A percentile compares a stretch with the other conserved stretches of the same genome.
Conservation (phyloP, 2,113 vertebrate genomes). For the Dicerorhinus sumatrensis region DNA sequence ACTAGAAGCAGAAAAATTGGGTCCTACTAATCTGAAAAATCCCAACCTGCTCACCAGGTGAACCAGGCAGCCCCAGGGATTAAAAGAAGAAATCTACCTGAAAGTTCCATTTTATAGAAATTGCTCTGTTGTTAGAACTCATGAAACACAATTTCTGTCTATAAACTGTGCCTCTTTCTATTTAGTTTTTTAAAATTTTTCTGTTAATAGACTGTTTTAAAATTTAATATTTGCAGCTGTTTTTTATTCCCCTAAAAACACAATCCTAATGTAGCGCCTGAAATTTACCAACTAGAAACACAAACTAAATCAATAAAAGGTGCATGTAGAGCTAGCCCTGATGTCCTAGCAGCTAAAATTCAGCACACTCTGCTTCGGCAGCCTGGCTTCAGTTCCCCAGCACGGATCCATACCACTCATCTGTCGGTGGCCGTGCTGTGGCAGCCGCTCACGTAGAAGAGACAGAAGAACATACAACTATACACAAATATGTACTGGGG, state of each 20-base stretch:
- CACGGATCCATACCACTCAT: too few species aligned
- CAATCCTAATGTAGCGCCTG: not conserved
- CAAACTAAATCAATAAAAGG: not conserved
- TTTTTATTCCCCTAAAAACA: not conserved
- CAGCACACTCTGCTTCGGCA: too few species aligned
- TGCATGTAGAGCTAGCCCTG: too few species aligned
- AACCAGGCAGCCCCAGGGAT: not conserved
- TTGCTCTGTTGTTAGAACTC: not conserved
- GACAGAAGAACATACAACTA: too few species aligned
- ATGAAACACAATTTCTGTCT: not conserved
- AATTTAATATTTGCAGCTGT: not conserved
- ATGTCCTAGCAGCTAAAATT: too few species aligned
- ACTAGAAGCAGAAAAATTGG: not conserved
- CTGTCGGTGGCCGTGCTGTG: too few species aligned
- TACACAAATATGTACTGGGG: too few species aligned
- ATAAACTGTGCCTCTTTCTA: not conserved
- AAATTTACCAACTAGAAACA: not conserved
- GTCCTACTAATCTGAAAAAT: not conserved
- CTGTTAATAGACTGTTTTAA: not conserved
- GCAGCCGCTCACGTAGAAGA: too few species aligned
- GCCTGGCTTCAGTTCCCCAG: too few species aligned
- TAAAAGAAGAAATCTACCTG: not conserved
- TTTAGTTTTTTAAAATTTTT: not conserved
- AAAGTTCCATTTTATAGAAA: not conserved
- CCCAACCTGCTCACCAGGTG: not conserved